Conservation (phyloP, 2,797 vertebrate species). For the Dallia pectoralis region DNA sequence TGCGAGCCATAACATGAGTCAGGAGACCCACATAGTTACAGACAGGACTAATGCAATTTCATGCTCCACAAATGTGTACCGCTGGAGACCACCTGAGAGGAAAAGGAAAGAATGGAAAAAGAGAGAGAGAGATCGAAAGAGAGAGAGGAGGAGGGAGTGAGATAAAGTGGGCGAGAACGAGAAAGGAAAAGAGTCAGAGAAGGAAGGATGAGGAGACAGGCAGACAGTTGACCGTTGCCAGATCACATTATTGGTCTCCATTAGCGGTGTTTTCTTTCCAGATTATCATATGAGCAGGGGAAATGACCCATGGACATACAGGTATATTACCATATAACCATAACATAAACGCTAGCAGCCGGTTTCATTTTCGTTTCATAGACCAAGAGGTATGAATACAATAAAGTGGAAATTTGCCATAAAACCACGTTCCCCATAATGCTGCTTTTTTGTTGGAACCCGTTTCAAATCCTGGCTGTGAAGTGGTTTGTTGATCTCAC, state of each 20-base stretch:
- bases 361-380: conserved; percentile 23
- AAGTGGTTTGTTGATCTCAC: conserved; percentile 3
- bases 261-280: conserved; percentile 62
- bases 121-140: conserved; percentile 2
- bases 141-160: background rate
- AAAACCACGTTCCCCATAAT: conserved; percentile 40
- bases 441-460: conserved; percentile 9
- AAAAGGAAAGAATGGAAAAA: conserved; percentile 14
- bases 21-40: conserved; percentile 30
- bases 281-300: conserved; percentile 63
- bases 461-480: conserved; percentile 5
- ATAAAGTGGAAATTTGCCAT: conserved; percentile 15
- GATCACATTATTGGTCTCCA: conserved; percentile 64
- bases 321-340: conserved; percentile 30
- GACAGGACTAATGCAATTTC: conserved; percentile 68
- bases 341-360: conserved; percentile 45
- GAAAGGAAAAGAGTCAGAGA: conserved; percentile 15
- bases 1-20: conserved; percentile 49
- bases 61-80: conserved; percentile 55
- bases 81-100: conserved; percentile 37
- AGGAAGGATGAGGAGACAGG: conserved; percentile 34
- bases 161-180: conserved; percentile 4
- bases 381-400: conserved; percentile 35
- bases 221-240: conserved; percentile 52
- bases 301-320: conserved; percentile 61